Evolutionary conservation across 2,888 invertebrate genomes (phyloP), one percentile per base, ranked within the genome.

Genomic region (Micoletzkya japonica): DNA sequence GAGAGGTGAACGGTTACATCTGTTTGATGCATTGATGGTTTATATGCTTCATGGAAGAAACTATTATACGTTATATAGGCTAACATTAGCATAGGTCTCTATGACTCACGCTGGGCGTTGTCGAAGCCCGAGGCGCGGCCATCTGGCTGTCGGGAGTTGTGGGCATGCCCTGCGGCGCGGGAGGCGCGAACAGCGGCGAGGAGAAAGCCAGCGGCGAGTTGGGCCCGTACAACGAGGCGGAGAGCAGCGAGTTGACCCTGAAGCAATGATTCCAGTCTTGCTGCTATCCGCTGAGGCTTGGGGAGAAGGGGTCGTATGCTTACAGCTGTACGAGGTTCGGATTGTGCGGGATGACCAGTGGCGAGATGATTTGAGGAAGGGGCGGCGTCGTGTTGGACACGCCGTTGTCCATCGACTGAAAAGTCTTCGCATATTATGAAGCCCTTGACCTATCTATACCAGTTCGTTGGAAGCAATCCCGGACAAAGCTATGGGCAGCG

Each of bases 211-310:
- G 74, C 14, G 75, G 74, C 28, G 74, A 73, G n/a, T 75, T 72
- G 20, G 76, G 73, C 34, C 76, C 76, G 64, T 74, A 76, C 1
- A 76, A 49, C 1, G 73, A 72, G 0, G 76, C 76, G 1, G 76
- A 76, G 4, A 73, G 72, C 17, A 78, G 34, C 14, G 74, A 72
- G 1, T 49, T 26, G 49, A 63, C 50, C 50, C 63, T 63, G 63
- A 36, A 39, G 24, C 2, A 2, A 39, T 14, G 26, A 0, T 2
- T 17, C 32, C 14, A 44, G 20, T 44, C 20, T 44, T 20, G 20
- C 44, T 44, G 44, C 10, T 44, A 10, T 44, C 44, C 10, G 20
- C 14, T 44, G 20, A 10, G 44, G 10, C 44, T 10, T 44, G 10
- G 44, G 10, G 44, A 20, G 44, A 44, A 10, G 10, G 10, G 20